Evolutionary conservation across 2,888 invertebrate species (phyloP), one percentile per base, ranked within the genome.

Genomic region (Parnassius apollo): DNA sequence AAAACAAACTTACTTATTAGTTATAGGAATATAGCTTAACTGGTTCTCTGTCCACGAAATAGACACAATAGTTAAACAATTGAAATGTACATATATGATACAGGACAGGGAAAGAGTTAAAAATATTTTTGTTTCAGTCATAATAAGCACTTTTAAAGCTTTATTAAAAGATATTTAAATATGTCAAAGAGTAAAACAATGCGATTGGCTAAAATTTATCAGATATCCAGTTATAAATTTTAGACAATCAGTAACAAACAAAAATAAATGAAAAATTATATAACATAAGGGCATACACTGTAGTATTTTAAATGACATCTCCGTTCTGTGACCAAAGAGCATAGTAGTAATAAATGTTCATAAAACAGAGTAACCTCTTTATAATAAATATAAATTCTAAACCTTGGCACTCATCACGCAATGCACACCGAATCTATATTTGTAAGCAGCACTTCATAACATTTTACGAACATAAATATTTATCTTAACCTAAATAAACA

Each of bases 401-500:
- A 44, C 50, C 7, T 53, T 53, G 62, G 53, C 62, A 55, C 59
- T 56, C 48, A 57, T 44, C 13, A 25, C 49, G 25, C 55, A 18
- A 64, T 46, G 52, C 42, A 44, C 45, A 46, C 52, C 18, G 42
- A 50, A 64, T 61, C 54, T 46, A 49, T 18, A 61, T 53, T 64
- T 66, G 50, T 52, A 59, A 58, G 62, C 70, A 77, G 74, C 79
- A 71, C 79, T 78, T 72, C 71, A 78, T 84, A 90, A 91, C 90
- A 90, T 88, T 88, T 88, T 73, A 81, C 91, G 86, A 88, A 89
- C 80, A 88, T 85, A 68, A 74, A 74, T 75, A 74, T 76, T 79
- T 73, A 52, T 74, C 87, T 86, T 89, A 90, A 77, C 75, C 83
- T 86, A 85, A 85, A 86, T 85, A 90, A 86, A 90, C 86, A 87